These are phyloP conservation scores for Elaphurus davidianus DNA, from an alignment of 2,113 vertebrate genomes.

Conservation along the genomic window DNA sequence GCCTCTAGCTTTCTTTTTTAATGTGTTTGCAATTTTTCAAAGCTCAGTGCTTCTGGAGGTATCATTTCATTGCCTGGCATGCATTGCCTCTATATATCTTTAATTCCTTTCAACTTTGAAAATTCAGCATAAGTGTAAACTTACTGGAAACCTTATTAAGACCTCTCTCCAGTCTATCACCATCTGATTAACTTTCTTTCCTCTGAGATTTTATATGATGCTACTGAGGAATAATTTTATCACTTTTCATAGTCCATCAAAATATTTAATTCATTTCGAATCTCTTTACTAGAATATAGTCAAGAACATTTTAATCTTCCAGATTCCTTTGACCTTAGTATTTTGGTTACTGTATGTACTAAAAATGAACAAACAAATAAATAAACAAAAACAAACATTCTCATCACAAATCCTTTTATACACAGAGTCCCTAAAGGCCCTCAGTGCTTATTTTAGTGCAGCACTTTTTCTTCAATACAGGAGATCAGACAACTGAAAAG, in stretches of 20 bases:
- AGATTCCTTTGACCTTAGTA: not conserved
- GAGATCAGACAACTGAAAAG: not conserved
- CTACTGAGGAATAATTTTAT: not conserved
- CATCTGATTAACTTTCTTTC: not conserved
- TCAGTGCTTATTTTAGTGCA: not conserved
- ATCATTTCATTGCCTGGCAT: not conserved
- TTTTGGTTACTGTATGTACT: not conserved
- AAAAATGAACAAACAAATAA: not conserved
- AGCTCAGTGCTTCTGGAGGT: not conserved
- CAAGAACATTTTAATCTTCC: not conserved
- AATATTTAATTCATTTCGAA: not conserved
- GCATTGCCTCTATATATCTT: not conserved
- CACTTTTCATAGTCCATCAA: not conserved
- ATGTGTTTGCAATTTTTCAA: not conserved
- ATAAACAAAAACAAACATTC: not conserved
- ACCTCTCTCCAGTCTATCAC: not conserved
- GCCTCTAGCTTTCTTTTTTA: not conserved
- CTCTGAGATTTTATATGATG: not conserved
- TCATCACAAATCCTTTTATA: not conserved
- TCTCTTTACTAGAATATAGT: not conserved
- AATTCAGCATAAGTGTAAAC: not conserved
- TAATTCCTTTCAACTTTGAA: not conserved
- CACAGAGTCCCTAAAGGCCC: accelerated
- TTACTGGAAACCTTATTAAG: not conserved
- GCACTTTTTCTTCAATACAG: not conserved